phyloP scores from a whole-genome alignment of 2,797 vertebrate genomes.

The Spinibarbus caldwelli region DNA sequence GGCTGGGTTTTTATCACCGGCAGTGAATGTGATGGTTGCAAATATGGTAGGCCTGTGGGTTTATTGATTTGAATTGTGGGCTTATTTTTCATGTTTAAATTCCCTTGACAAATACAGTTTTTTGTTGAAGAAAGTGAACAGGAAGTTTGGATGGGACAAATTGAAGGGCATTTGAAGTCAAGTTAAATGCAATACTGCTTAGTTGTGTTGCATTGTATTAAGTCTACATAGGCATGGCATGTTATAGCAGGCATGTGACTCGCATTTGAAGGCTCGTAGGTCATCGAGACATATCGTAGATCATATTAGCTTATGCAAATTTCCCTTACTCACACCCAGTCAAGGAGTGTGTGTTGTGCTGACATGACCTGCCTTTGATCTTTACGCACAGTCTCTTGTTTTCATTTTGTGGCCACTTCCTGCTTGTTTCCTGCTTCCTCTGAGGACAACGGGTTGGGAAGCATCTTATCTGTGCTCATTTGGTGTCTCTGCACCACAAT shows the following conservation, averaged over 20 bases:
- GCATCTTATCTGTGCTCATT: constrained; percentile 27
- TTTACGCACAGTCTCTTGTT: background rate
- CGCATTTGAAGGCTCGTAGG: background rate
- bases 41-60: background rate
- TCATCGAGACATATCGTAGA: background rate
- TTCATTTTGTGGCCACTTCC: constrained; percentile 45
- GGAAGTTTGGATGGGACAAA: background rate
- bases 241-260: background rate
- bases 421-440: constrained; percentile 50
- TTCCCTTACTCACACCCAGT: background rate
- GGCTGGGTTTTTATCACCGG: background rate
- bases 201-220: background rate
- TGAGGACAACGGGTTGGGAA: constrained; percentile 5
- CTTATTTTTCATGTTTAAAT: background rate
- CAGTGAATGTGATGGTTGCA: background rate
- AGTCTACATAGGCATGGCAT: background rate
- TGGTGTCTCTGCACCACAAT: background rate
- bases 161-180: background rate
- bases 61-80: background rate
- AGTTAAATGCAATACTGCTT: background rate
- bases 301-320: constrained; percentile 5
- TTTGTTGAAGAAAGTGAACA: background rate
- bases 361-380: background rate
- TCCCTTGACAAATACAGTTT: background rate
- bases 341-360: background rate